These are phyloP conservation scores for Stigmatopora nigra DNA, from an alignment of 2,113 vertebrate genomes.

Conservation along the genomic window DNA sequence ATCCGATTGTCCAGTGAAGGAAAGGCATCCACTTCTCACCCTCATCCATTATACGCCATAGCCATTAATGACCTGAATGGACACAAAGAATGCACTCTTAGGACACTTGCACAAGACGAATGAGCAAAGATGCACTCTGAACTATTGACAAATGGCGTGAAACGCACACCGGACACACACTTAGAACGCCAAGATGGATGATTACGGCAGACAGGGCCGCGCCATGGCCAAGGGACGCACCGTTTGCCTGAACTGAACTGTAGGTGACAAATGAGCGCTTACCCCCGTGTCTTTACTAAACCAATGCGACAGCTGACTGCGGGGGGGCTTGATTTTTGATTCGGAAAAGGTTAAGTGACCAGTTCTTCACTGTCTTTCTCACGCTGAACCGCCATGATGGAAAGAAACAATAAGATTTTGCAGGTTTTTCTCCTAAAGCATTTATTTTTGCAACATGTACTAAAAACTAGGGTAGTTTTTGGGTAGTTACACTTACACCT, in stretches of 20 bases:
- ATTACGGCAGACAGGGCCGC: neutral
- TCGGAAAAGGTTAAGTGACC: slow-evolving; percentile 54
- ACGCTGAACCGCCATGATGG: slow-evolving; percentile 15
- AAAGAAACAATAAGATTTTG: neutral
- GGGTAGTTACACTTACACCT: neutral
- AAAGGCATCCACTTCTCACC: neutral
- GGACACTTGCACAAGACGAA: slow-evolving; percentile 49
- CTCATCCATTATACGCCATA: slow-evolving; percentile 44
- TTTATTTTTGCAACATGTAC: no score
- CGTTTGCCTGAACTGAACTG: slow-evolving; percentile 41
- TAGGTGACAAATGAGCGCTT: slow-evolving; percentile 53
- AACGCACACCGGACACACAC: slow-evolving; percentile 44
- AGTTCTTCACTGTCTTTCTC: slow-evolving; percentile 32
- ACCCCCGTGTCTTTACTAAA: slow-evolving; percentile 29
- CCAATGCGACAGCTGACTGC: slow-evolving; percentile 30
- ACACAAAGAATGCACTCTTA: slow-evolving; percentile 57
- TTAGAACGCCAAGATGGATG: slow-evolving; percentile 55
- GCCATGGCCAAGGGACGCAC: slow-evolving; percentile 14
- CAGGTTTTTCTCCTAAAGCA: no score
- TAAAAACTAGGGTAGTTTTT: no score
- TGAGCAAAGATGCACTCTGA: slow-evolving; percentile 61
- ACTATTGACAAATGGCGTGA: slow-evolving; percentile 63
- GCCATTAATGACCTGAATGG: slow-evolving; percentile 51
- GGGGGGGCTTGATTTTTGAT: slow-evolving; percentile 34
- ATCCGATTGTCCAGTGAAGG: slow-evolving; percentile 22